These are phyloP conservation scores for Pterostichus niger DNA, from an alignment of 2,888 invertebrate genomes.

Conservation along the genomic window DNA sequence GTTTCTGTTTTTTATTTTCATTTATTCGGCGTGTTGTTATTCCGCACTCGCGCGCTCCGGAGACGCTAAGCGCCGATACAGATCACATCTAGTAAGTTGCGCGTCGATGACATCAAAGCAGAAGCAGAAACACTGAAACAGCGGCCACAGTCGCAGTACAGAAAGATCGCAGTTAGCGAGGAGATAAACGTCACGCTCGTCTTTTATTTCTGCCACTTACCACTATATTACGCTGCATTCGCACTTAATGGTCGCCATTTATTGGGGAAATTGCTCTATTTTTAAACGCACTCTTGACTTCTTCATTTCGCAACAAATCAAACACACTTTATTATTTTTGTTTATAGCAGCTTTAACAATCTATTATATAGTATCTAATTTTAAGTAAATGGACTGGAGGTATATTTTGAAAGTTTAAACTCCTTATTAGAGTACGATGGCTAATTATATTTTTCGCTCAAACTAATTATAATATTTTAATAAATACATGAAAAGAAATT, in stretches of 20 bases:
- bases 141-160: background rate
- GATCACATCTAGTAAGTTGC: conserved; percentile 47
- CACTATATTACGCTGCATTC: conserved; percentile 25
- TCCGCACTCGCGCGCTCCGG: conserved; percentile 42
- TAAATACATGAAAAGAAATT: too few relatives aligned
- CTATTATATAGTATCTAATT: background rate
- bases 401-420: too few relatives aligned
- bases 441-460: too few relatives aligned
- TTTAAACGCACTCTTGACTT: background rate
- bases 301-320: conserved; percentile 1
- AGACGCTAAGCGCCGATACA: conserved; percentile 47
- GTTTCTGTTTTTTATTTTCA: conserved; percentile 73
- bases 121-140: background rate
- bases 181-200: background rate
- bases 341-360: background rate
- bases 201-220: conserved; percentile 28
- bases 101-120: conserved; percentile 63
- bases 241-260: background rate
- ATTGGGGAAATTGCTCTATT: background rate
- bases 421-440: too few relatives aligned
- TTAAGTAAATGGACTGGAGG: too few relatives aligned
- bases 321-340: conserved; percentile 2
- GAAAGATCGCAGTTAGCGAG: background rate
- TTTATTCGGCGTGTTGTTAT: conserved; percentile 68
- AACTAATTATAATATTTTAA: too few relatives aligned